These are phyloP conservation scores for Antitype chi DNA, from an alignment of 2,888 invertebrate genomes.

Conservation along the genomic window DNA sequence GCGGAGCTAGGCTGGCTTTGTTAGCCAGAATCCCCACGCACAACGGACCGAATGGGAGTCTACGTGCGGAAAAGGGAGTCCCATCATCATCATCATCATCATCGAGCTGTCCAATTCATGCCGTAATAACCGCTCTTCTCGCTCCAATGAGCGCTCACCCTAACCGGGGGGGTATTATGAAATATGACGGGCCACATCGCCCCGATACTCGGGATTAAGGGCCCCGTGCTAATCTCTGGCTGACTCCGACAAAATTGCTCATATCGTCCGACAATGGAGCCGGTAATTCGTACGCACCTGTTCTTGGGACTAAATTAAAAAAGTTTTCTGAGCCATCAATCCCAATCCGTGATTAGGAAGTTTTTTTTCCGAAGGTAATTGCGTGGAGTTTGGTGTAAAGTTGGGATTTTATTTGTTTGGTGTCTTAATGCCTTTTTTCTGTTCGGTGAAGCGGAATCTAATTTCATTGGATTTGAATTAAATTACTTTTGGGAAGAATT, in stretches of 20 bases:
- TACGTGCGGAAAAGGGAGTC: no score
- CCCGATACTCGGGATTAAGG: slow-evolving; percentile 81
- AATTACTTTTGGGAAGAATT: background rate
- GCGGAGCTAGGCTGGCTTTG: no score
- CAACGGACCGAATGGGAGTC: no score
- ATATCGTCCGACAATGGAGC: slow-evolving; percentile 78
- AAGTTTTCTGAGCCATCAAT: slow-evolving; percentile 72
- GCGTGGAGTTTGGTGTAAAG: slow-evolving; percentile 55
- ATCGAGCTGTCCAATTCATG: slow-evolving; percentile 44
- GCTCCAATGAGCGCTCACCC: slow-evolving; percentile 57
- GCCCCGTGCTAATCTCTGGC: slow-evolving; percentile 80
- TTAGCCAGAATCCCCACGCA: no score
- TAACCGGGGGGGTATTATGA: slow-evolving; percentile 77
- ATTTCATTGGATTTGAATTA: slow-evolving; percentile 27
- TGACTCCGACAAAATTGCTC: slow-evolving; percentile 80
- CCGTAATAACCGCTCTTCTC: slow-evolving; percentile 48
- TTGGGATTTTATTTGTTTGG: slow-evolving; percentile 52
- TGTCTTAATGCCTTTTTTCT: slow-evolving; percentile 30
- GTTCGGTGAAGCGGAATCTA: background rate
- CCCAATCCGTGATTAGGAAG: slow-evolving; percentile 68
- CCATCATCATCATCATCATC: no score
- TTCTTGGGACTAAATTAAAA: slow-evolving; percentile 75
- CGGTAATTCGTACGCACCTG: slow-evolving; percentile 78
- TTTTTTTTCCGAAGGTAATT: slow-evolving; percentile 58
- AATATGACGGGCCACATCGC: slow-evolving; percentile 82